Base-by-base conservation (phyloP, 1,140 invertebrate genomes). In the Lerema accius region DNA sequence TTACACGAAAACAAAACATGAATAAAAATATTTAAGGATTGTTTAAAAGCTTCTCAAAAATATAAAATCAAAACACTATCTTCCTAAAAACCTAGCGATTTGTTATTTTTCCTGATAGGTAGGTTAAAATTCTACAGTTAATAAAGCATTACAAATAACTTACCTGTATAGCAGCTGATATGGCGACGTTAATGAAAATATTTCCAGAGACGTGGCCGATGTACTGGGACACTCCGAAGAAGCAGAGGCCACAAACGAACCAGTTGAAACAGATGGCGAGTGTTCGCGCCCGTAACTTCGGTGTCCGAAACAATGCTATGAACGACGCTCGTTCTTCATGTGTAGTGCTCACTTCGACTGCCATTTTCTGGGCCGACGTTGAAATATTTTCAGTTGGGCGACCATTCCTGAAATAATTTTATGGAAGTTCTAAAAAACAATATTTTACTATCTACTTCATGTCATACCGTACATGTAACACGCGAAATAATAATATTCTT, bases 181-280 rank as follows among this genome's bases (percentile, higher is more conserved):
- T 85, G 1, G 94, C 92, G 19, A 95, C 94, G 79, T 96, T 96
- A 1, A 94, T 60, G 73, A 96, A 96, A 40, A 96, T 95, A 77
- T 96, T 90, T 3, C 94, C 95, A 6, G 93, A 94, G 3, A 95
- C 89, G 60, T 94, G 93, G 0, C 95, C 93, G 46, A 95, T 94
- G 72, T 95, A 96, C 73, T 96, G 95, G 0, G 95, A 94, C 0
- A 95, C 93, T 0, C 95, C 95, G 69, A 95, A 96, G 74, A 96
- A 94, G 43, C 94, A 94, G 66, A 96, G 91, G 3, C 95, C 95
- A 61, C 94, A 94, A 0, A 95, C 94, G 26, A 95, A 83, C 95
- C 95, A 96, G 65, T 94, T 94, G 71, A 94, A 94, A 63, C 93
- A 94, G 62, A 95, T 94, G 23, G 92, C 93, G 5, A 96, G 78